Conservation (phyloP, 2,888 invertebrate species). For the Parochlus steinenii region DNA sequence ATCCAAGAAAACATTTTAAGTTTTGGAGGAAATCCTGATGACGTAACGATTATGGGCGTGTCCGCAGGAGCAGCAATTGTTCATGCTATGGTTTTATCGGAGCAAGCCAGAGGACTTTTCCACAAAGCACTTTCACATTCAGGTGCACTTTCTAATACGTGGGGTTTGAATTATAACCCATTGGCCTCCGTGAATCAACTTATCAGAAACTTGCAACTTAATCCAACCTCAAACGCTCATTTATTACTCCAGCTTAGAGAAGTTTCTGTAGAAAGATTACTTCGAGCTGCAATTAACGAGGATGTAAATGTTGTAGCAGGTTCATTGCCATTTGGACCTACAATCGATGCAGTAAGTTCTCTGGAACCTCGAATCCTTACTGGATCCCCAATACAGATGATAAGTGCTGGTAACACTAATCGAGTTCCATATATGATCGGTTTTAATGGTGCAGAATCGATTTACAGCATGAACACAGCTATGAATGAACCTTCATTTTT, state of each 20-base stretch:
- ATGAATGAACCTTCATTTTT: not conserved
- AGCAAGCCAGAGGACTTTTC: conserved; percentile 9
- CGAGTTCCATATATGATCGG: conserved; percentile 10
- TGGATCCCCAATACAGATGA: not conserved
- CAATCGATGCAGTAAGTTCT: conserved; percentile 4
- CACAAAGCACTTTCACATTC: conserved; percentile 10
- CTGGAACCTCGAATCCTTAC: conserved; percentile 2
- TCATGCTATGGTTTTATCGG: conserved; percentile 7
- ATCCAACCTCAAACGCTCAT: not conserved
- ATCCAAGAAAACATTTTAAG: conserved; percentile 7
- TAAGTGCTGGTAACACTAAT: conserved; percentile 3
- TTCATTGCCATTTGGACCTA: conserved; percentile 4
- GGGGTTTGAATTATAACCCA: conserved; percentile 3
- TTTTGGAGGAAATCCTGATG: conserved; percentile 9
- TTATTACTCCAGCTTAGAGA: conserved; percentile 4
- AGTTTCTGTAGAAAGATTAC: conserved; percentile 3
- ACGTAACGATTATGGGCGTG: conserved; percentile 8
- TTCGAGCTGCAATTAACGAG: not conserved
- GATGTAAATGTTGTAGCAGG: not conserved
- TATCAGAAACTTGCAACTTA: conserved; percentile 1
- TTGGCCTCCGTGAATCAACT: not conserved
- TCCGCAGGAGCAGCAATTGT: too few relatives aligned
- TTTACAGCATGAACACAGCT: not conserved
- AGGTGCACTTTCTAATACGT: conserved; percentile 5
- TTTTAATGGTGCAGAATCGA: conserved; percentile 7